These are phyloP conservation scores for Spodoptera frugiperda DNA, from an alignment of 1,140 invertebrate genomes.

Conservation along the genomic window DNA sequence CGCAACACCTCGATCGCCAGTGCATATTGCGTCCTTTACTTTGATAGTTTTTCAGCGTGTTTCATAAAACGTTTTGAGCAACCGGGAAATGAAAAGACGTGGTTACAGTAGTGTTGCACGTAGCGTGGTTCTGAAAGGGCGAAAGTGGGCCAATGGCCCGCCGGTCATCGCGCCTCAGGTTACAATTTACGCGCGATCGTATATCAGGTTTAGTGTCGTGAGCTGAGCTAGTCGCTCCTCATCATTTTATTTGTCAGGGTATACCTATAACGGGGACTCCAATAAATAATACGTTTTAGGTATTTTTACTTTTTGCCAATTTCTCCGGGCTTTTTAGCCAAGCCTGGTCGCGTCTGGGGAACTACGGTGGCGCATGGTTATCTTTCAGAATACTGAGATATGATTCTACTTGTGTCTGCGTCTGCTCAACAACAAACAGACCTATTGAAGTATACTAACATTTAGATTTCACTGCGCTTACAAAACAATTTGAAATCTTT, in stretches of 20 bases:
- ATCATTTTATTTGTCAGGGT: conserved; percentile 23
- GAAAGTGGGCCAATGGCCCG: conserved; percentile 72
- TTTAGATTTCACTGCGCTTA: conserved; percentile 18
- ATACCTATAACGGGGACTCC: neutral
- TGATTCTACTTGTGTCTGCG: no score
- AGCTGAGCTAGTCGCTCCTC: neutral
- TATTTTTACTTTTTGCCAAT: conserved; percentile 6
- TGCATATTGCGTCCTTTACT: conserved; percentile 31
- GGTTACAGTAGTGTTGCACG: conserved; percentile 61
- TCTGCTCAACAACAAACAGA: neutral
- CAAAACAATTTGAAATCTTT: conserved; percentile 41
- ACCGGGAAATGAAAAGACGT: conserved; percentile 55
- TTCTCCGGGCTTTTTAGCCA: neutral
- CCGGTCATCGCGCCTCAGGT: conserved; percentile 40
- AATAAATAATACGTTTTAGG: conserved; percentile 1
- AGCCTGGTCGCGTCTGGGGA: neutral
- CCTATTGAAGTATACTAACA: neutral
- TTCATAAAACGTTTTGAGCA: conserved; percentile 44
- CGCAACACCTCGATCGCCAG: conserved; percentile 34
- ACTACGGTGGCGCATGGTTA: no score
- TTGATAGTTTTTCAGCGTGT: conserved; percentile 33
- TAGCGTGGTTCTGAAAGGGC: conserved; percentile 59
- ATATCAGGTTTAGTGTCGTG: conserved; percentile 17
- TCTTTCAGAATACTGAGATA: no score
- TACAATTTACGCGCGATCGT: conserved; percentile 39